phyloP scores from a whole-genome alignment of 1,140 invertebrate genomes.

The Hypothenemus hampei region DNA sequence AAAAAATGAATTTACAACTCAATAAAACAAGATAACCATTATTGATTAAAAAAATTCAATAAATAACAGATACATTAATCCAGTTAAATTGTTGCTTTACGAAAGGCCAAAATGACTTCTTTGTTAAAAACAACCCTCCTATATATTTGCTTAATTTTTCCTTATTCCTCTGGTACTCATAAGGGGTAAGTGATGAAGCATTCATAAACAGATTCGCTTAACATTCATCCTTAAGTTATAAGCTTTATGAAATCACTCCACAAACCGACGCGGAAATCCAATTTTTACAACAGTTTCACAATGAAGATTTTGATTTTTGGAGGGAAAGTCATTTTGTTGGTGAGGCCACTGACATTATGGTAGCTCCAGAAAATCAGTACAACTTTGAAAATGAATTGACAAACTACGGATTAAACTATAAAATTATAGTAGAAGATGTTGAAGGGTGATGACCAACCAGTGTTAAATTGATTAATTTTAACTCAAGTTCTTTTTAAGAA shows the following conservation, averaged over 20 bases:
- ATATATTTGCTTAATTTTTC: too few relatives aligned
- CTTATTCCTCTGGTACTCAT: too few relatives aligned
- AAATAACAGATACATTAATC: too few relatives aligned
- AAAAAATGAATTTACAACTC: too few relatives aligned
- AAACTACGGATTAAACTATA: slow-evolving; percentile 19
- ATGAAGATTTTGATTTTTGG: slow-evolving; percentile 26
- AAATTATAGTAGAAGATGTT: slow-evolving; percentile 29
- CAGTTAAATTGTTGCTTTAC: too few relatives aligned
- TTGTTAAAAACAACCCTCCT: too few relatives aligned
- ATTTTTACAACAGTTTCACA: slow-evolving; percentile 5
- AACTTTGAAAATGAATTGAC: slow-evolving; percentile 23
- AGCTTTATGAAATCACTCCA: slow-evolving; percentile 20
- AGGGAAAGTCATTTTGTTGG: slow-evolving; percentile 9
- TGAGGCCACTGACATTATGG: slow-evolving; percentile 23
- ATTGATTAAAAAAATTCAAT: too few relatives aligned
- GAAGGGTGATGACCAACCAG: slow-evolving; percentile 36
- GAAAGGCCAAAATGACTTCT: too few relatives aligned
- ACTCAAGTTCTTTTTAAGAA: not conserved
- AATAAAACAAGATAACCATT: too few relatives aligned
- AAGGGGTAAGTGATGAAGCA: too few relatives aligned
- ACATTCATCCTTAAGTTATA: slow-evolving; percentile 29
- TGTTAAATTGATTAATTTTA: not conserved
- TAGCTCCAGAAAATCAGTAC: slow-evolving; percentile 22
- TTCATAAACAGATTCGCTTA: too few relatives aligned
- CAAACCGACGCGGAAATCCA: slow-evolving; percentile 1